phyloP scores from a whole-genome alignment of 2,888 invertebrate genomes.

The Lepetodrilus schrolli region DNA sequence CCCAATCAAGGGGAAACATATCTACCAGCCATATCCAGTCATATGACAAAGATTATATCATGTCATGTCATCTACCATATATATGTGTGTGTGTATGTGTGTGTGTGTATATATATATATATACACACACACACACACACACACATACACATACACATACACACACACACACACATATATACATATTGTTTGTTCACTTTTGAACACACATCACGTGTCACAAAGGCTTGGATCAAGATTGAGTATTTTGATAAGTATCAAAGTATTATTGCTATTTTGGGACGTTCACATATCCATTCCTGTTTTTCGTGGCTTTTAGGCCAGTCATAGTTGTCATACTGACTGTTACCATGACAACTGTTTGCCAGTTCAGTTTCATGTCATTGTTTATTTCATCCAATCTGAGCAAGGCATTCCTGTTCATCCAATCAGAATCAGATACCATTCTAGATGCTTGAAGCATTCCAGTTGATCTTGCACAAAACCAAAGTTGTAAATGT shows the following conservation, averaged over 20 bases:
- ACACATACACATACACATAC: background rate
- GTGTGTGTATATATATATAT: slow-evolving; percentile 19
- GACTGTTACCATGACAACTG: slow-evolving; percentile 18
- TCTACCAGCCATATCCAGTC: slow-evolving; percentile 11
- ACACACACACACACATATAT: slow-evolving; percentile 1
- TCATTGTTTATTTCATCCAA: slow-evolving; percentile 18
- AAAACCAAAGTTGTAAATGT: slow-evolving; percentile 26
- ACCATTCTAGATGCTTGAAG: slow-evolving; percentile 32
- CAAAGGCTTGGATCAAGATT: slow-evolving; percentile 18
- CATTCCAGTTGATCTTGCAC: slow-evolving; percentile 28
- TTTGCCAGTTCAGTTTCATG: background rate
- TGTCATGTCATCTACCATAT: slow-evolving; percentile 16
- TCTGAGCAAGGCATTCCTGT: slow-evolving; percentile 17
- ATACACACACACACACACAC: background rate
- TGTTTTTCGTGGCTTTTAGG: slow-evolving; percentile 22
- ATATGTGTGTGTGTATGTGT: too few relatives aligned
- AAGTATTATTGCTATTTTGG: slow-evolving; percentile 21
- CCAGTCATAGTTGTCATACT: slow-evolving; percentile 20
- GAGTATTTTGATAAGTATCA: slow-evolving; percentile 24
- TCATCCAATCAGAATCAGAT: slow-evolving; percentile 16
- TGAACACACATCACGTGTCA: slow-evolving; percentile 2
- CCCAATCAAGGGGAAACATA: background rate
- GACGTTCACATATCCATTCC: slow-evolving; percentile 23
- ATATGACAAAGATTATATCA: background rate
- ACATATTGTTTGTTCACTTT: slow-evolving; percentile 13